Conservation (phyloP, 2,113 vertebrate genomes). For the Rhea americana region DNA sequence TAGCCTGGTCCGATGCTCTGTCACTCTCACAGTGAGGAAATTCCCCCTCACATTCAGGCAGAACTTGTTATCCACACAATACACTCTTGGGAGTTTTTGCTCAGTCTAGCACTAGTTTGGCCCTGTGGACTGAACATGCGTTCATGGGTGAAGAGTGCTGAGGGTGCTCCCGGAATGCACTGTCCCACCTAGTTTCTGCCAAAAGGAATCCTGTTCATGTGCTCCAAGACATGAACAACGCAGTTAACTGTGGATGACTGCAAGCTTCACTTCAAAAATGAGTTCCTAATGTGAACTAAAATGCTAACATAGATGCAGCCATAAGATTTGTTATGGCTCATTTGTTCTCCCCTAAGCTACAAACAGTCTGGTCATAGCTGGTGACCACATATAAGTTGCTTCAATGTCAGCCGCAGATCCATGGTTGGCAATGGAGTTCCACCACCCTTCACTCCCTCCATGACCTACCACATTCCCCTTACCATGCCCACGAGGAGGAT, state of each 20-base stretch:
- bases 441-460: neutral
- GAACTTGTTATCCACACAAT: neutral
- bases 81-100: neutral
- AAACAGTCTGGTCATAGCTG: neutral
- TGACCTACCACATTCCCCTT: neutral
- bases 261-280: neutral
- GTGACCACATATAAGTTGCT: neutral
- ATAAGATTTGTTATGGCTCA: neutral
- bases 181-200: neutral
- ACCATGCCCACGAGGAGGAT: neutral
- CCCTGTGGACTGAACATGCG: neutral
- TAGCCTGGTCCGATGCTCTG: too few species aligned
- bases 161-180: neutral
- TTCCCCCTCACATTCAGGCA: too few species aligned
- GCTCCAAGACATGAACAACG: neutral
- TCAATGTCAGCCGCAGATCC: neutral
- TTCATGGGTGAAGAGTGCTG: neutral
- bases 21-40: too few species aligned
- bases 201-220: neutral
- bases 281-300: neutral
- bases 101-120: neutral
- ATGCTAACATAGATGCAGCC: neutral
- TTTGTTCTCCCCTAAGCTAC: neutral
- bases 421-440: neutral
- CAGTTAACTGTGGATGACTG: neutral